Conservation (phyloP, 2,113 vertebrate species). For the Mustela lutreola region DNA sequence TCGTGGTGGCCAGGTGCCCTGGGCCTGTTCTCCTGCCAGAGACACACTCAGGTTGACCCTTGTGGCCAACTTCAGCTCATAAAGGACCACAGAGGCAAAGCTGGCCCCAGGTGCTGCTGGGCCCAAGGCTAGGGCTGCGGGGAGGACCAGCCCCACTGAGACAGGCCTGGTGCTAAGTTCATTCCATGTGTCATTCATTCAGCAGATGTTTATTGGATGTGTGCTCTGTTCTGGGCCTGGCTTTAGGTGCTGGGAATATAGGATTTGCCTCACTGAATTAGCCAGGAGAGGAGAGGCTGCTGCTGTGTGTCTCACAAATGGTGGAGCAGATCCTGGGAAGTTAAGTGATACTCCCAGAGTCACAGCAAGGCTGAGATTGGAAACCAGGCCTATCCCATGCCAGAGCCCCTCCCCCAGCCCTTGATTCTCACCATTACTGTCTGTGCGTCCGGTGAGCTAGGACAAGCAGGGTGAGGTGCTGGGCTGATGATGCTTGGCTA, state of each 20-base stretch:
- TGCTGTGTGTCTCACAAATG: conserved; percentile 11
- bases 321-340: not conserved
- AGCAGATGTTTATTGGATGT: not conserved
- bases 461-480: not conserved
- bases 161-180: not conserved
- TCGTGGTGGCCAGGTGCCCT: not conserved
- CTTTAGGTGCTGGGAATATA: not conserved
- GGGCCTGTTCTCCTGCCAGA: not conserved
- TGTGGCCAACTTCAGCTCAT: not conserved
- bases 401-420: not conserved
- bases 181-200: conserved; percentile 1
- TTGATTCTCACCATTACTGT: not conserved
- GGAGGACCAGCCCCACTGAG: not conserved
- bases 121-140: not conserved
- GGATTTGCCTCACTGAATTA: not conserved
- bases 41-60: not conserved
- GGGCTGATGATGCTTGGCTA: not conserved
- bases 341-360: conserved; percentile 4
- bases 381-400: not conserved
- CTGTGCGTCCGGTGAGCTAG: not conserved
- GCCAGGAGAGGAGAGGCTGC: not conserved
- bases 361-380: not conserved
- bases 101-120: not conserved
- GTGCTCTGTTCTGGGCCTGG: not conserved
- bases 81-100: not conserved